Evolutionary conservation across 2,888 invertebrate species (phyloP), one percentile per base, ranked within the genome.

Genomic region (Drosophila sordidula): DNA sequence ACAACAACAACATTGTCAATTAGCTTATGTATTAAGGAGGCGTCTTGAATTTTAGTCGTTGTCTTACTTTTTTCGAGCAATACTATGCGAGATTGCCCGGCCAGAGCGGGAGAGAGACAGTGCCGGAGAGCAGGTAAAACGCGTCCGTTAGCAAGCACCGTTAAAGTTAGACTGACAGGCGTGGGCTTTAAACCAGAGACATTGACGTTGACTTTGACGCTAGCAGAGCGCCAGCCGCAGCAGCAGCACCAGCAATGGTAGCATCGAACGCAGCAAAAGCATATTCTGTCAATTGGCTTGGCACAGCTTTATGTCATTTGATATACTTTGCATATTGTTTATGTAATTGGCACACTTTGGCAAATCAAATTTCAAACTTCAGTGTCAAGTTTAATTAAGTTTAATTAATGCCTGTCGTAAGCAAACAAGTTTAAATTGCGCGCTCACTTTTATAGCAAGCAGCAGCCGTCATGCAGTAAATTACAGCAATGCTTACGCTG

Each of bases 121-220:
- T 3, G 58, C n/a, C 49, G 25, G 52, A 58, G 75, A 75, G 70
- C 66, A 41, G 66, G 68, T 71, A 32, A 76, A 74, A 83, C 84
- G 78, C 84, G 89, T 80, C 84, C 80, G 84, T 63, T 70, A 52
- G 75, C 78, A 45, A 83, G 68, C 87, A 71, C 70, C 80, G 82
- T 86, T 80, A 63, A 70, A 77, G 68, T 86, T 78, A 68, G 74
- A 82, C 82, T 82, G 78, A 56, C 72, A 57, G 47, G 47, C 52
- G n/a, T 47, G 26, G 57, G 75, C 63, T 75, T 67, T 64, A 75
- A 79, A 71, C 71, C 71, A 67, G 44, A 63, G 50, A 41, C 61
- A 58, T 52, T 42, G 67, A 64, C 63, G 64, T 42, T 63, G 72
- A 59, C 51, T 55, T 38, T 39, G 66, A 56, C 70, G 63, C 61